phyloP scores from a whole-genome alignment of 2,797 vertebrate species.

The Gadopsis marmoratus region DNA sequence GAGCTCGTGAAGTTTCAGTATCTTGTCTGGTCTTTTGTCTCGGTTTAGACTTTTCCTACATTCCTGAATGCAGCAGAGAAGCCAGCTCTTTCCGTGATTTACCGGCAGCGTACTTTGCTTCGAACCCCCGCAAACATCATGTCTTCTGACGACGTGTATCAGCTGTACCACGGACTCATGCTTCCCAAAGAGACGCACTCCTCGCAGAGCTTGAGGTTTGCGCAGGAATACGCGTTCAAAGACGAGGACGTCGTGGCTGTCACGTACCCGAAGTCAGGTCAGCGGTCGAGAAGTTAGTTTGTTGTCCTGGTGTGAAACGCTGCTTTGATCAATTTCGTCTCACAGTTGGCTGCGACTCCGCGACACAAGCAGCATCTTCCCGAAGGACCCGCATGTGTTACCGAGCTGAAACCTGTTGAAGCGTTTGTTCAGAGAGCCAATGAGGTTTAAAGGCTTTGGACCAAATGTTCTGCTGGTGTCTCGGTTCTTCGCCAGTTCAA shows the following conservation, averaged over 20 bases:
- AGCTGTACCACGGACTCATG: not conserved
- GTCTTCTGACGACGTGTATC: not conserved
- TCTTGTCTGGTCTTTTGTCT: not conserved
- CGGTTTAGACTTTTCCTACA: not conserved
- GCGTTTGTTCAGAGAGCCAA: too few relatives aligned
- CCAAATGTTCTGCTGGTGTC: not conserved
- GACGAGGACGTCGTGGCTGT: conserved; percentile 71
- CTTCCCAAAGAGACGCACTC: conserved; percentile 65
- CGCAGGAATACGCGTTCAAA: conserved; percentile 58
- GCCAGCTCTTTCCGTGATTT: rapidly evolving
- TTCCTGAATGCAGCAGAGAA: rapidly evolving
- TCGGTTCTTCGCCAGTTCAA: not conserved
- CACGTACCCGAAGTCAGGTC: conserved; percentile 75
- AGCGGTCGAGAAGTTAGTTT: too few relatives aligned
- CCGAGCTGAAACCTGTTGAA: not conserved
- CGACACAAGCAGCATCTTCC: too few relatives aligned
- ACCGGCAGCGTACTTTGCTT: too few relatives aligned
- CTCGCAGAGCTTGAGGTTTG: conserved; percentile 62
- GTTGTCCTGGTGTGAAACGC: too few relatives aligned
- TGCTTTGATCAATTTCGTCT: not conserved
- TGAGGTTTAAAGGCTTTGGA: not conserved
- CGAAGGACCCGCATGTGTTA: too few relatives aligned
- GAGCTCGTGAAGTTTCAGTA: too few relatives aligned
- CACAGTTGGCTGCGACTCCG: too few relatives aligned
- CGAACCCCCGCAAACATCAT: not conserved